Evolutionary conservation across 1,140 invertebrate species (phyloP), one percentile per base, ranked within the genome.

Genomic region (Temnothorax nylanderi): DNA sequence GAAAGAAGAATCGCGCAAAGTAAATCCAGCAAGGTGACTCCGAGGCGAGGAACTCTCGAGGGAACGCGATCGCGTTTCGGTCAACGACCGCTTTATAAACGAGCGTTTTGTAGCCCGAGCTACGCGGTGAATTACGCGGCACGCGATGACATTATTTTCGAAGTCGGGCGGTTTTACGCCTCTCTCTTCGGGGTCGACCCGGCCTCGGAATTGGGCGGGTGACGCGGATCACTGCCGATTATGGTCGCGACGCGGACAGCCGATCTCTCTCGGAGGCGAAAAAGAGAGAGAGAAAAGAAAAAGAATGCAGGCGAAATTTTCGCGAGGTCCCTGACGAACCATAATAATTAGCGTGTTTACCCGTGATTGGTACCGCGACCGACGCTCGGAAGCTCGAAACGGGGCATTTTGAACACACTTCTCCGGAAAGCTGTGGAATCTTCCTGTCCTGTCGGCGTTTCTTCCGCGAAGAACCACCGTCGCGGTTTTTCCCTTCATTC

Each of bases 31-130:
- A 7, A 34, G 47, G 26, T 49, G 80, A 82, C 67, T 69, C 67
- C 65, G 4, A 69, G 65, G n/a, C 34, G 37, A n/a, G 11, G 51
- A 34, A 58, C 3, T 16, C 26, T 26, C 65, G 65, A 72, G 54
- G 37, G 54, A 84, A 49, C 41, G 80, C 80, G 54, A 74, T 84
- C 80, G 80, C 69, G 80, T 84, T 75, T 84, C 80, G 80, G 80
- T 84, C 80, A 84, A 84, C 41, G 80, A 84, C 80, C 80, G 84
- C 76, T 80, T 80, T 80, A 47, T 81, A 78, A 84, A 84, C 80
- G 65, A 47, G 37, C 62, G 26, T 72, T 78, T 64, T 64, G 51
- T 58, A 37, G 80, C 81, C 26, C 32, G 58, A 65, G 62, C 26
- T 32, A 64, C n/a, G 37, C 76, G 76, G 64, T 41, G 85, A 65